phyloP scores from a whole-genome alignment of 2,113 vertebrate species.

The human (Homo sapiens) region GRCh38 chr13:55478501-55479000 shows the following conservation, averaged over 20 bases:
- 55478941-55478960: neutral
- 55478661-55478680: neutral
- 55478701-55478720: neutral
- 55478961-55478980: neutral
- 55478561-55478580: neutral
- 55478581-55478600: neutral
- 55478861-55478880: neutral
- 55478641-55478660: neutral
- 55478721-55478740: neutral
- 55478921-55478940: neutral
- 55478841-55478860: neutral
- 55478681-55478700: neutral
- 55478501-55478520: neutral
- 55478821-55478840: neutral
- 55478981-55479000: neutral
- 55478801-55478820: neutral
- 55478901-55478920: neutral
- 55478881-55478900: neutral
- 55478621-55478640: neutral
- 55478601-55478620: neutral
- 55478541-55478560: neutral
- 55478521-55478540: neutral
- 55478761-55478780: neutral
- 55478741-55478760: neutral
- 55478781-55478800: neutral